Percentiles rank a stretch among this genome's conserved stretches.
phyloP scores from a whole-genome alignment of 1,140 invertebrate genomes.

The Ceratina australensis region DNA sequence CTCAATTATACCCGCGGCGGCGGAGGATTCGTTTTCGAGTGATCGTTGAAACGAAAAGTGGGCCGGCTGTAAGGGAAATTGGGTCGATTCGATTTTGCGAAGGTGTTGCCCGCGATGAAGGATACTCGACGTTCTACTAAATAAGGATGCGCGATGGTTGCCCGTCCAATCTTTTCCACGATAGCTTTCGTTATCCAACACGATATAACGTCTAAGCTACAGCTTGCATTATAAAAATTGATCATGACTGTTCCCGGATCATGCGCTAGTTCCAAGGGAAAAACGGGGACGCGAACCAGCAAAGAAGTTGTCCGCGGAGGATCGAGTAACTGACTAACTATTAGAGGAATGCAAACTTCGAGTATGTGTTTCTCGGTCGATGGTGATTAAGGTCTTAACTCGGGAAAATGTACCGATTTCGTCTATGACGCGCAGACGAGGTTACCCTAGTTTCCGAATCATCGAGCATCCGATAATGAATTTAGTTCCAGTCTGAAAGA shows the following conservation, averaged over 20 bases:
- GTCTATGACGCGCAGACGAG: slow-evolving; percentile 41
- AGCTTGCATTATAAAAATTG: no score
- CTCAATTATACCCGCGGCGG: background rate
- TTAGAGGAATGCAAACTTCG: slow-evolving; percentile 24
- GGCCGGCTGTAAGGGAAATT: background rate
- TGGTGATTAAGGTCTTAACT: slow-evolving; percentile 49
- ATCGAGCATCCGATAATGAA: slow-evolving; percentile 53
- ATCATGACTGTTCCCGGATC: no score
- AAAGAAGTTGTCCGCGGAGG: background rate
- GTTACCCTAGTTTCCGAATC: slow-evolving; percentile 49
- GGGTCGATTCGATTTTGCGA: background rate
- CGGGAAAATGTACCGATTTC: slow-evolving; percentile 48
- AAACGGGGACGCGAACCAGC: no score
- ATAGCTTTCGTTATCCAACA: background rate
- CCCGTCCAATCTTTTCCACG: background rate
- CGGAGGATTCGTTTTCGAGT: background rate
- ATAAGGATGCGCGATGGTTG: background rate
- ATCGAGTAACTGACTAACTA: background rate
- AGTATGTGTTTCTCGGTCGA: slow-evolving; percentile 39
- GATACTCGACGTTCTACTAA: background rate
- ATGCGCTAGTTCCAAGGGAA: no score
- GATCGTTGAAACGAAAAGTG: slow-evolving; percentile 1
- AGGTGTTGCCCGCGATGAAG: slow-evolving; percentile 2
- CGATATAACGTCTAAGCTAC: no score
- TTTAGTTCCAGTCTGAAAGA: slow-evolving; percentile 31